A percentile compares a stretch with the other conserved stretches of the same genome.
phyloP scores from a whole-genome alignment of 2,888 invertebrate genomes.

The Agrotis puta region DNA sequence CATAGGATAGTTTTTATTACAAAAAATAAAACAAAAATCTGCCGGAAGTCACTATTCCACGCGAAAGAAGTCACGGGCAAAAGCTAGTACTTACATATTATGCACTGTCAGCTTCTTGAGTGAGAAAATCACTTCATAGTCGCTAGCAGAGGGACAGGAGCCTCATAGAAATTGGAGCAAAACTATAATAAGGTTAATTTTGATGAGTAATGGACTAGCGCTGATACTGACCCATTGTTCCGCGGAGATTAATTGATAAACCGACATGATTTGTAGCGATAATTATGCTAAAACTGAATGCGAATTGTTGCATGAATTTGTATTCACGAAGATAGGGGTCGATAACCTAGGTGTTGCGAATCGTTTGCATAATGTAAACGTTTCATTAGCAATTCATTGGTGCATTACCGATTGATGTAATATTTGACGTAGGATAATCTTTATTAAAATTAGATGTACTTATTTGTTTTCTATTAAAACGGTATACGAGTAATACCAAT shows the following conservation, averaged over 20 bases:
- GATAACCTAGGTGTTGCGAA: conserved; percentile 5
- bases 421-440: too few relatives aligned
- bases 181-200: conserved; percentile 56
- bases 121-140: neutral
- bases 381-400: neutral
- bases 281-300: conserved; percentile 33
- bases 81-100: too few relatives aligned
- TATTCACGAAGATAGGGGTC: conserved; percentile 26
- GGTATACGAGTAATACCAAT: too few relatives aligned
- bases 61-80: too few relatives aligned
- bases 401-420: neutral
- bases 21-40: too few relatives aligned
- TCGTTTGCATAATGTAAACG: conserved; percentile 27
- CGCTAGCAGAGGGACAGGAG: neutral
- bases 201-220: conserved; percentile 45
- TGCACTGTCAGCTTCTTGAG: too few relatives aligned
- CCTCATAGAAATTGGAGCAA: conserved; percentile 5
- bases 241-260: conserved; percentile 54
- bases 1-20: too few relatives aligned
- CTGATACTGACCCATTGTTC: conserved; percentile 47
- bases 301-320: conserved; percentile 37
- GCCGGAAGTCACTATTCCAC: too few relatives aligned
- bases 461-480: too few relatives aligned
- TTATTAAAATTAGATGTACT: too few relatives aligned
- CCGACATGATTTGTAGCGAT: conserved; percentile 46